Percentiles rank a stretch among this genome's conserved stretches.
phyloP scores from a whole-genome alignment of 2,888 invertebrate genomes.

The Drosophila nr. perissopoda region DNA sequence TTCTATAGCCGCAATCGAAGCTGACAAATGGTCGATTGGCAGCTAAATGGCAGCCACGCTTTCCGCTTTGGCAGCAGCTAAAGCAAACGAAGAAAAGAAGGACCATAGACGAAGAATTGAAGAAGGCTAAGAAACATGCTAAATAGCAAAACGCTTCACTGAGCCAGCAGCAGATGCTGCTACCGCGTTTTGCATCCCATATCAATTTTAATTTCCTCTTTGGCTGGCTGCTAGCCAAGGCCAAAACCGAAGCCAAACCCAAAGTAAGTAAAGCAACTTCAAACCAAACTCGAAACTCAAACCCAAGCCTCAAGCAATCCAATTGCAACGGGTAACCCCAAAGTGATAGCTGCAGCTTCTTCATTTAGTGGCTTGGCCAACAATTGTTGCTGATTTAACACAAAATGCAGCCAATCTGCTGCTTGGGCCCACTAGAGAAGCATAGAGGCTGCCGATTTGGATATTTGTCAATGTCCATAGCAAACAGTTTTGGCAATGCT shows the following conservation, averaged over 20 bases:
- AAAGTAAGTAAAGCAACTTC: conserved; percentile 42
- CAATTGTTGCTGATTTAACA: conserved; percentile 78
- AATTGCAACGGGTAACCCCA: conserved; percentile 45
- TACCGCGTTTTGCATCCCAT: conserved; percentile 55
- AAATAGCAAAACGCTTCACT: conserved; percentile 63
- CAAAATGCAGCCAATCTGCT: conserved; percentile 72
- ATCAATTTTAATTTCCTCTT: conserved; percentile 76
- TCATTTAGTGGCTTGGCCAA: conserved; percentile 52
- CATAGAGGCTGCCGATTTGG: conserved; percentile 43
- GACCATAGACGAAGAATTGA: conserved; percentile 15
- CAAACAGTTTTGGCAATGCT: conserved; percentile 51
- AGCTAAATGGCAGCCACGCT: conserved; percentile 75
- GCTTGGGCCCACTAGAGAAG: conserved; percentile 12
- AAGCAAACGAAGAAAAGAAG: conserved; percentile 18
- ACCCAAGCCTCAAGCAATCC: conserved; percentile 13
- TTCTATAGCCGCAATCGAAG: conserved; percentile 54
- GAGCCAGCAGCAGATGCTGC: conserved; percentile 55
- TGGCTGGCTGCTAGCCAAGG: conserved; percentile 60
- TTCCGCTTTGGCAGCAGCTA: conserved; percentile 60
- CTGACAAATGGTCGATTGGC: conserved; percentile 79
- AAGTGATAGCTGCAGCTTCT: conserved; percentile 60
- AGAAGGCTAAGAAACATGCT: conserved; percentile 61
- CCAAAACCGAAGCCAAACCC: conserved; percentile 21
- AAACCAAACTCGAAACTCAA: conserved; percentile 26
- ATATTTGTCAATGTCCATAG: conserved; percentile 70